These are phyloP conservation scores for Osedax frankpressi DNA, from an alignment of 2,888 invertebrate genomes.

Conservation along the genomic window DNA sequence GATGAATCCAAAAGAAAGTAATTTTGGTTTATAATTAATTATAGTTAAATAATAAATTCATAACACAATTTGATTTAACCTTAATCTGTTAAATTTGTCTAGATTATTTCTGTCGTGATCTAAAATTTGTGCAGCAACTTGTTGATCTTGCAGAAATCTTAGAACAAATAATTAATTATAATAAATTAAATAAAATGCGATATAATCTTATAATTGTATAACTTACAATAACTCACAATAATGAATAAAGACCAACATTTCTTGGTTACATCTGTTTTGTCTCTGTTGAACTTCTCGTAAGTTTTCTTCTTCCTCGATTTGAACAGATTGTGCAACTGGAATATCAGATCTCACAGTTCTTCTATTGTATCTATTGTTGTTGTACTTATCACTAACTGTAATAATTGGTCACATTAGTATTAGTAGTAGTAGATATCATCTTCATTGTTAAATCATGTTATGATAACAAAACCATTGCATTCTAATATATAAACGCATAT, in stretches of 20 bases:
- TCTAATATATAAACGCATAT: neutral
- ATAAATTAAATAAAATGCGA: neutral
- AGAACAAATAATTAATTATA: neutral
- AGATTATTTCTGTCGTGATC: too few species aligned
- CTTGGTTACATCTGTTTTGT: constrained; percentile 33
- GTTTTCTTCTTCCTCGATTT: constrained; percentile 58
- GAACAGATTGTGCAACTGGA: constrained; percentile 63
- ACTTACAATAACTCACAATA: too few species aligned
- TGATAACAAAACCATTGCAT: neutral
- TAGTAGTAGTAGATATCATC: neutral
- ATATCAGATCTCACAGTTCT: constrained; percentile 66
- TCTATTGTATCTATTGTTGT: constrained; percentile 62
- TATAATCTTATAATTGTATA: too few species aligned
- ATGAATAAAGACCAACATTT: constrained; percentile 20
- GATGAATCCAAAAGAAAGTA: too few species aligned
- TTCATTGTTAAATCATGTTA: neutral
- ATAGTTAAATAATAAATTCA: too few species aligned
- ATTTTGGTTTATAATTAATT: too few species aligned
- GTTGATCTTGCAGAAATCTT: neutral
- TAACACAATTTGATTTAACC: too few species aligned
- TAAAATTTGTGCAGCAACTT: neutral
- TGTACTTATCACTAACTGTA: constrained; percentile 54
- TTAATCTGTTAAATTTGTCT: too few species aligned
- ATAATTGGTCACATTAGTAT: neutral
- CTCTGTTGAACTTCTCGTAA: constrained; percentile 53